phyloP scores from a whole-genome alignment of 2,888 invertebrate species.

The Calameuta idolon region DNA sequence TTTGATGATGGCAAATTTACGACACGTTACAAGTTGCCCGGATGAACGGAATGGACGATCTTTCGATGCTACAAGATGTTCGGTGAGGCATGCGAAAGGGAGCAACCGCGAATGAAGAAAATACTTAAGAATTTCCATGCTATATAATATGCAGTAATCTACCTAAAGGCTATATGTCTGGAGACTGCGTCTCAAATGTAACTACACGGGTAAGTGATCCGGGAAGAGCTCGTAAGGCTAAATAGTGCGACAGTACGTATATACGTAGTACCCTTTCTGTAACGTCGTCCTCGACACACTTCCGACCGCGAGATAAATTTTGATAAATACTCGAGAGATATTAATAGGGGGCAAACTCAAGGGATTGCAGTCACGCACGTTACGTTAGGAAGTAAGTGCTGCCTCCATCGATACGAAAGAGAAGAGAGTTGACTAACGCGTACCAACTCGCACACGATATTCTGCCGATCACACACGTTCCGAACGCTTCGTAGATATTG shows the following conservation, averaged over 20 bases:
- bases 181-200: not conserved
- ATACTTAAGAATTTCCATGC: not conserved
- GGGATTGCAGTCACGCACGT: constrained; percentile 43
- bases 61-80: not conserved
- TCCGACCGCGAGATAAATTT: constrained; percentile 24
- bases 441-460: constrained; percentile 1
- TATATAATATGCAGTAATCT: not conserved
- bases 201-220: not conserved
- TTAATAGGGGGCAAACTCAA: constrained; percentile 14
- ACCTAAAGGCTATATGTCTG: not conserved
- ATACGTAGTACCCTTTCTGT: not conserved
- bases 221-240: not conserved
- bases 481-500: constrained; percentile 34
- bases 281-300: constrained; percentile 21
- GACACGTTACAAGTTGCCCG: constrained; percentile 13
- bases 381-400: constrained; percentile 17
- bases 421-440: not conserved
- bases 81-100: not conserved
- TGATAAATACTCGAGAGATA: constrained; percentile 23
- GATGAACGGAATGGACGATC: not conserved
- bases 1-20: constrained; percentile 16
- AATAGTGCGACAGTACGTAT: not conserved
- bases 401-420: constrained; percentile 18
- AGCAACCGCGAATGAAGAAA: not conserved
- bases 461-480: constrained; percentile 8